Evolutionary conservation across 2,113 vertebrate genomes (phyloP), one percentile per base, ranked within the genome.

Genomic region (Elephas maximus): DNA sequence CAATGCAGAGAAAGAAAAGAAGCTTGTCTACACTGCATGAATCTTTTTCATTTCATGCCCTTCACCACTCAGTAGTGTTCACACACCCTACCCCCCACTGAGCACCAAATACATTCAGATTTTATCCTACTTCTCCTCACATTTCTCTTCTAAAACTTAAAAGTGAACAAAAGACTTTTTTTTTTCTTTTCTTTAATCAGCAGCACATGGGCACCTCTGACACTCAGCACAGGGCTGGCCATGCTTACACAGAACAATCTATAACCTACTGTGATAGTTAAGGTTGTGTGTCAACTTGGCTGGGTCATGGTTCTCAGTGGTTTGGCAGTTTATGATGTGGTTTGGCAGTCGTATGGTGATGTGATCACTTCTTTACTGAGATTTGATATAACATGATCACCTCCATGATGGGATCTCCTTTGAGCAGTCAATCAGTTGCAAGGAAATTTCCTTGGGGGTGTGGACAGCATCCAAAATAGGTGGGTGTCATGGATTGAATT

Each of bases 11-110:
- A 45, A 26, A 17, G 11, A 37, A 82, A 67, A 81, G 24, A 65
- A 45, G 17, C 41, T 84, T 73, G 2, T 23, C 4, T 26, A 23
- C 20, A 28, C 4, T 69, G 15, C 8, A 2, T 3, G 5, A n/a
- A 12, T 28, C 26, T 73, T 23, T 30, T 4, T 65, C 28, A 41
- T 33, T 24, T 12, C 26, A 5, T 2, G n/a, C 18, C 5, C n/a
- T 53, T 86, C 65, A 17, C 28, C 0, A 6, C 1, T 9, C 26
- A 28, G 20, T 5, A 11, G 8, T 62, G 18, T 71, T 71, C 45
- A 4, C 30, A 63, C 1, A 69, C n/a, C 20, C 6, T 6, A 48
- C 15, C 14, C 6, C 17, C 41, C 45, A 21, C 0, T 3, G 44
- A 63, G 26, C 48, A 80, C 21, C 62, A 80, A 48, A 37, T 51